Conservation (phyloP, 2,113 vertebrate species). For the Rhea pennata region DNA sequence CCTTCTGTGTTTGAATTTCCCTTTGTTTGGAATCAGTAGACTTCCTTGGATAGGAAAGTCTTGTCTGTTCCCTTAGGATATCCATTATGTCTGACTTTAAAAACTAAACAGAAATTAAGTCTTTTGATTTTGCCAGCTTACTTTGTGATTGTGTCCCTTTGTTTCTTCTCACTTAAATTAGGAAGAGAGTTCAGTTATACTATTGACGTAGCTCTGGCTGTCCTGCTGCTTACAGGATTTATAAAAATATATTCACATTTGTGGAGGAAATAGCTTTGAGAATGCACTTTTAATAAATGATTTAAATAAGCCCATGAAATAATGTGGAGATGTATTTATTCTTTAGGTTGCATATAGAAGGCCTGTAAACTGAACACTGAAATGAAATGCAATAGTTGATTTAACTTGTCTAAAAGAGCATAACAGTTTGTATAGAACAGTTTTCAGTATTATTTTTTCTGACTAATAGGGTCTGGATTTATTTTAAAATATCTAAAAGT, state of each 20-base stretch:
- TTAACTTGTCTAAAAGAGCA: neutral
- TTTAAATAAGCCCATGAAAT: neutral
- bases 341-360: neutral
- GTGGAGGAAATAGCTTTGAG: neutral
- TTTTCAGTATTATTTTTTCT: neutral
- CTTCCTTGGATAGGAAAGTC: neutral
- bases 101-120: neutral
- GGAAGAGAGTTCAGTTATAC: neutral
- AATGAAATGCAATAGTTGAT: neutral
- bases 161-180: neutral
- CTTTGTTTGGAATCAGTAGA: constrained; percentile 20
- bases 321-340: neutral
- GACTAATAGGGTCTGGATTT: neutral
- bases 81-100: neutral
- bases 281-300: neutral
- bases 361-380: neutral
- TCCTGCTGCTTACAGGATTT: neutral
- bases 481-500: neutral
- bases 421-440: neutral
- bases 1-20: neutral
- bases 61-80: neutral
- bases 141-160: neutral
- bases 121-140: neutral
- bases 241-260: neutral
- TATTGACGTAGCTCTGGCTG: neutral